Evolutionary conservation across 2,888 invertebrate genomes (phyloP).

Genomic region (Aporophyla nigra): DNA sequence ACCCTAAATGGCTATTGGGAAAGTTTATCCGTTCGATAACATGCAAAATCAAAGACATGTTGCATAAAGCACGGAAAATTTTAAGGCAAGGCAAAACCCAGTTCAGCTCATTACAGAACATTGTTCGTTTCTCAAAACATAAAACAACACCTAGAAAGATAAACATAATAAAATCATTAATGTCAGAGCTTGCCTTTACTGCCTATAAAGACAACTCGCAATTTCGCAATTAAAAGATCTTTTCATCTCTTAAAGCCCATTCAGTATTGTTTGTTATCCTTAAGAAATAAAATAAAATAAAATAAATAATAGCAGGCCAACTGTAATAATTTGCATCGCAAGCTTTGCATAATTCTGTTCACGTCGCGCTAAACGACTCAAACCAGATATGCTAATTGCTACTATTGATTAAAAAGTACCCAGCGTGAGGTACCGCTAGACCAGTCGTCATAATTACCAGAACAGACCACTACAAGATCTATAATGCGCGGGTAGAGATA

Average conservation of each 20-base stretch:
- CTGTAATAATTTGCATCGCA: slow-evolving; percentile 59
- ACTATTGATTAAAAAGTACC: slow-evolving; percentile 85
- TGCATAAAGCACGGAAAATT: background rate
- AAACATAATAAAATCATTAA: slow-evolving; percentile 25
- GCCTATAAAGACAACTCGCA: slow-evolving; percentile 11
- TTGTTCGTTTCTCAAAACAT: background rate
- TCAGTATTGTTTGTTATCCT: too few species aligned
- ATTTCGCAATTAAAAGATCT: slow-evolving; percentile 36
- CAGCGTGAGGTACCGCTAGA: slow-evolving; percentile 84
- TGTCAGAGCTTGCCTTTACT: slow-evolving; percentile 2
- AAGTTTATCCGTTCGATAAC: slow-evolving; percentile 25
- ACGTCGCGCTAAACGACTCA: slow-evolving; percentile 71
- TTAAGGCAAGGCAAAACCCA: background rate
- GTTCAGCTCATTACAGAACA: background rate
- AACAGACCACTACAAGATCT: slow-evolving; percentile 74
- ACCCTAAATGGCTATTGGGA: slow-evolving; percentile 33
- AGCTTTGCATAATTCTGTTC: slow-evolving; percentile 70
- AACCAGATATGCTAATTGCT: slow-evolving; percentile 86
- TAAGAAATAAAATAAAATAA: too few species aligned
- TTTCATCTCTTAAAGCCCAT: slow-evolving; percentile 39
- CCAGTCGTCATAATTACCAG: slow-evolving; percentile 85
- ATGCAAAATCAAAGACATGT: slow-evolving; percentile 27
- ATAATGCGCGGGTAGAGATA: slow-evolving; percentile 84
- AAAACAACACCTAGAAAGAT: background rate
- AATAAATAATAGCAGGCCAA: slow-evolving; percentile 54